Evolutionary conservation across 2,113 vertebrate genomes (phyloP), one percentile per base, ranked within the genome.

Genomic region (Siniperca chuatsi): DNA sequence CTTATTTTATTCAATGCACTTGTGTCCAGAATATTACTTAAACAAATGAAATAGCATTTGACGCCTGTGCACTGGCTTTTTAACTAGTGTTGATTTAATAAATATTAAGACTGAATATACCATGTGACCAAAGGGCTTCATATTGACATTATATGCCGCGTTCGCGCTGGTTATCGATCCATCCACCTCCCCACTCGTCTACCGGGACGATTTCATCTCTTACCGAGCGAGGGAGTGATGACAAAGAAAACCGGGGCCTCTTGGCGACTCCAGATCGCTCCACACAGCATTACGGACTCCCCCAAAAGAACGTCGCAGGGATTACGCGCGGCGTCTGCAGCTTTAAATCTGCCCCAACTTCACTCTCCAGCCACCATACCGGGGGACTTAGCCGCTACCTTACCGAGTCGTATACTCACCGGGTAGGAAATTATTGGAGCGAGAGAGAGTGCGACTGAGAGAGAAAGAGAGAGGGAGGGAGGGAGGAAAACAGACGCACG

Each of bases 341-440:
- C 87, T 91, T 88, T 87, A 92, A 89, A 92, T 84, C 75, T 57
- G 61, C 64, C 9, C 78, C 54, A 92, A 90, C 87, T 92, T 93
- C 79, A 58, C 65, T 87, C 65, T 87, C 61, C 78, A 67, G 70
- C 82, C 82, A 86, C 78, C 87, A 77, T 67, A 83, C 75, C 65
- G 66, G 72, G 78, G 82, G 79, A 58, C 37, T 79, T 52, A 75
- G 37, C 79, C 60, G 81, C 81, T 84, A 85, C 89, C 80, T 91
- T 54, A 76, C 61, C 48, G 60, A 90, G 71, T 44, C 50, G 62
- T 23, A 71, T 9, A 69, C 85, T 75, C 83, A 69, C 85, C 44
- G 78, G 81, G 88, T 58, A 80, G 89, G 82, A 82, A 92, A 92
- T 94, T 91, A 93, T 87, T 92, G 90, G 92, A 93, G 93, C 89